Evolutionary conservation across 2,797 vertebrate species (phyloP).

Genomic region (Ptychadena robeensis): DNA sequence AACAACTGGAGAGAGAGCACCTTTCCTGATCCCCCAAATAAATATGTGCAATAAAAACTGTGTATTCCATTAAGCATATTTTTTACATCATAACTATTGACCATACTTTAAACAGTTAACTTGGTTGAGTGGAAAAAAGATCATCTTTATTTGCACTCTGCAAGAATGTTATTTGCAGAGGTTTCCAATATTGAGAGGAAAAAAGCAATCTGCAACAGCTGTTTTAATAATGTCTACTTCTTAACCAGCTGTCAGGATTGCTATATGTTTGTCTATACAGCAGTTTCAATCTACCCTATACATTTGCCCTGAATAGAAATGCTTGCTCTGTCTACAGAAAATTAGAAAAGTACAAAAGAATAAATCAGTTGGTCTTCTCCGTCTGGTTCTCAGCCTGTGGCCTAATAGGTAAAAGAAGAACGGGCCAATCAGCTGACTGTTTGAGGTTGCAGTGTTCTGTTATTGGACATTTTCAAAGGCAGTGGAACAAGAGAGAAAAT

Average conservation of each 20-base stretch:
- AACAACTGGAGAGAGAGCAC: too few species aligned
- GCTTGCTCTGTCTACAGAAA: slow-evolving; percentile 3
- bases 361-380: not conserved
- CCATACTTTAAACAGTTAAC: not conserved
- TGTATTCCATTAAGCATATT: not conserved
- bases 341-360: slow-evolving; percentile 10
- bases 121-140: not conserved
- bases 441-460: not conserved
- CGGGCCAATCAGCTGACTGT: slow-evolving; percentile 5
- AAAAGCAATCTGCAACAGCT: slow-evolving; percentile 46
- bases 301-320: slow-evolving; percentile 26
- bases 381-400: slow-evolving; percentile 7
- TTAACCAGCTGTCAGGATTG: slow-evolving; percentile 26
- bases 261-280: slow-evolving; percentile 26
- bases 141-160: slow-evolving; percentile 28
- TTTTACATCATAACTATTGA: not conserved
- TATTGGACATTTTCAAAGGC: slow-evolving; percentile 9
- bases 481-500: slow-evolving; percentile 25
- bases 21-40: too few species aligned
- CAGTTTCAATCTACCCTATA: slow-evolving; percentile 18
- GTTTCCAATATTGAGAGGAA: slow-evolving; percentile 4
- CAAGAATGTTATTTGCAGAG: slow-evolving; percentile 18
- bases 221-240: slow-evolving; percentile 47
- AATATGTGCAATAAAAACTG: not conserved
- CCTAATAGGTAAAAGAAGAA: slow-evolving; percentile 25